Base-by-base conservation (phyloP, 2,888 invertebrate species). In the Neocrepidodera transversa region DNA sequence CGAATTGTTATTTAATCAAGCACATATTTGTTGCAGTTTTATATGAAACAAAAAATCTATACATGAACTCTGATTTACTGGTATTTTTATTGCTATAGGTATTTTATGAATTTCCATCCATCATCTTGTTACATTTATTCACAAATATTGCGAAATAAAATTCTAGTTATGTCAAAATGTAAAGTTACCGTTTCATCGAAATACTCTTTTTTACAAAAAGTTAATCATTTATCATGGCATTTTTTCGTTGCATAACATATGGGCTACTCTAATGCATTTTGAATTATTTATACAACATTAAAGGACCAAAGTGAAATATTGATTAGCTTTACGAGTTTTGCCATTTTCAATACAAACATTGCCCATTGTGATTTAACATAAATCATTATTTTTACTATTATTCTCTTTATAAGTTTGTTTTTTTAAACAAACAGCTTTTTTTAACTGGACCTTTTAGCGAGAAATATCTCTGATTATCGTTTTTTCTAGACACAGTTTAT, bases 61-160 rank as follows among this genome's bases (percentile, higher is more conserved):
- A 36, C 23, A 20, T 23, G 13, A 10, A 16, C 36, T 50, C 36
- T 36, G 50, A 50, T 50, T 48, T 17, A 23, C 36, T 14, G 36
- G 17, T 11, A 8, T 50, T 50, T 50, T 50, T 50, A 50, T 50
- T 20, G 20, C 50, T n/a, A 38, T n/a, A n/a, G 20, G 36, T 36
- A 50, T 50, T 36, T 38, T 14, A 50, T 23, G 50, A 36, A 50
- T 23, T 36, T 23, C 38, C 36, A 50, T 50, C 48, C 18, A 48
- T 48, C 48, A 48, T 48, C 32, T 48, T 48, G 17, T 50, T 36
- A 32, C 6, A 50, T 50, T 50, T 50, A 50, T 50, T 50, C 10
- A 20, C 23, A 23, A n/a, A 36, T 36, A 50, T 50, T 50, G 35
- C 18, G 36, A 50, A 36, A 50, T 50, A 35, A 50, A 48, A 36